Conservation (phyloP, 2,797 vertebrate genomes). For the Sphenodon punctatus region DNA sequence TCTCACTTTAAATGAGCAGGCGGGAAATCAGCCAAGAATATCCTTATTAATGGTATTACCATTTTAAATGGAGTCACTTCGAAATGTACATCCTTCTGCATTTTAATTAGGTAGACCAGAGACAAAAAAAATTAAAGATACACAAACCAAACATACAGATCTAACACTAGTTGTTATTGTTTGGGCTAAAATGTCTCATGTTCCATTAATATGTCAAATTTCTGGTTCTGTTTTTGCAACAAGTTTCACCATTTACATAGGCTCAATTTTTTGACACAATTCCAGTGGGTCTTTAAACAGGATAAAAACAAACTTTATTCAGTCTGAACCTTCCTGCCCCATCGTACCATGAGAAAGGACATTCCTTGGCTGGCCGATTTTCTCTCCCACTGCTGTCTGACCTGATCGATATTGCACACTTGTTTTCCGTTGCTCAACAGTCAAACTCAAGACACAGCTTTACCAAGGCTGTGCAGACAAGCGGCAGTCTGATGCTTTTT, state of each 20-base stretch:
- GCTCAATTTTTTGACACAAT: not conserved
- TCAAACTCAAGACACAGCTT: too few species aligned
- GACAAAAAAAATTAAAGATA: accelerated
- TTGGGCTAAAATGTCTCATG: not conserved
- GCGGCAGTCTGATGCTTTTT: not conserved
- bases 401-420: not conserved
- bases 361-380: not conserved
- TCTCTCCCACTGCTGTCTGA: not conserved
- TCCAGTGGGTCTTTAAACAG: constrained; percentile 6
- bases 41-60: constrained; percentile 59
- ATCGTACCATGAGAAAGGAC: not conserved
- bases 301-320: not conserved
- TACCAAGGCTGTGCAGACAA: not conserved
- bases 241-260: too few species aligned
- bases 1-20: constrained; percentile 54
- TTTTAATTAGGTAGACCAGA: constrained; percentile 51
- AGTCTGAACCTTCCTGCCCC: not conserved
- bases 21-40: constrained; percentile 45
- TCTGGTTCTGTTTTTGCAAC: too few species aligned
- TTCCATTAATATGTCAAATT: too few species aligned
- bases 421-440: too few species aligned
- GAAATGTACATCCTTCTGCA: not conserved
- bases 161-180: not conserved
- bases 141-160: not conserved
- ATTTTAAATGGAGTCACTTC: constrained; percentile 65